These are phyloP conservation scores for Coreoperca whiteheadi DNA, from an alignment of 2,113 vertebrate genomes.

Conservation along the genomic window DNA sequence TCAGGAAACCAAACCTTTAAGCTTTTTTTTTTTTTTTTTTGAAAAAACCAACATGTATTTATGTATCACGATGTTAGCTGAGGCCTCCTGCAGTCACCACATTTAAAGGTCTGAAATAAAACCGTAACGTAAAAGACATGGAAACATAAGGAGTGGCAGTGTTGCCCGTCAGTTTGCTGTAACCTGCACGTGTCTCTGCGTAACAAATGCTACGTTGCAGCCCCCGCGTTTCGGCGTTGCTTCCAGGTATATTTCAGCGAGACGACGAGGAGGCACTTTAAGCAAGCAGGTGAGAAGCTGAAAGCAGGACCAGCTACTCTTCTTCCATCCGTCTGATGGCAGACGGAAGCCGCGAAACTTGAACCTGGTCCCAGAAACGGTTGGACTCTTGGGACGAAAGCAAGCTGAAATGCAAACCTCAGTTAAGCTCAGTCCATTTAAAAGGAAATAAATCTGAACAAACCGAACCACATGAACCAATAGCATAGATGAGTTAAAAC, in stretches of 20 bases:
- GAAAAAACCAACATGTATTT: no score
- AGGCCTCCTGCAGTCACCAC: not conserved
- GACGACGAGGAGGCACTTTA: constrained; percentile 61
- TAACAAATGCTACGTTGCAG: not conserved
- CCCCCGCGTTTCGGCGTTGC: not conserved
- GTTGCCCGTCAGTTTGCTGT: not conserved
- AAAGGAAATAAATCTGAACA: not conserved
- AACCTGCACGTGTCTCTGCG: not conserved
- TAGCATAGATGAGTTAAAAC: constrained; percentile 57
- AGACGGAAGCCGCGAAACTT: no score
- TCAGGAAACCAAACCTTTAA: no score
- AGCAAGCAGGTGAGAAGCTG: constrained; percentile 17
- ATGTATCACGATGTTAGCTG: not conserved
- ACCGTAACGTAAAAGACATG: not conserved
- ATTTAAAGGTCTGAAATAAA: not conserved
- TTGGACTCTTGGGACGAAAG: not conserved
- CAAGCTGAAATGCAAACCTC: not conserved
- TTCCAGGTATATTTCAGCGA: not conserved
- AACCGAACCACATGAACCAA: constrained; percentile 9
- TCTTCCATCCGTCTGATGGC: no score
- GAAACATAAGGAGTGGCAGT: not conserved
- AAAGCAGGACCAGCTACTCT: not conserved
- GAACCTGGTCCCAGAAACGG: no score
- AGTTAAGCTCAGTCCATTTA: not conserved
- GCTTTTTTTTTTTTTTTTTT: no score